These are phyloP conservation scores for Numida meleagris DNA, from an alignment of 2,113 vertebrate species.

Conservation along the genomic window DNA sequence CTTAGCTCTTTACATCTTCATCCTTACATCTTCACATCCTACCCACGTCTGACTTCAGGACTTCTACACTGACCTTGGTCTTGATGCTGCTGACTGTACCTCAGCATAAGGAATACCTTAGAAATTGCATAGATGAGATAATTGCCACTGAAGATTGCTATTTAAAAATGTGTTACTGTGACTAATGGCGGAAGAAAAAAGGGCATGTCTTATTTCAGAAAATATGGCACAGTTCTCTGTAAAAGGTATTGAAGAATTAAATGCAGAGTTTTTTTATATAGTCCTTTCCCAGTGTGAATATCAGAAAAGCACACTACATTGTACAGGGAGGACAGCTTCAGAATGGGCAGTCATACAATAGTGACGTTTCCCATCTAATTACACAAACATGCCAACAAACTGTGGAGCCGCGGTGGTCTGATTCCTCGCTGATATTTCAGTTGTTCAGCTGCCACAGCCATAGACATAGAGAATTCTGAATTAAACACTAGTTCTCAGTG, in stretches of 20 bases:
- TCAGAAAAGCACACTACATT: background rate
- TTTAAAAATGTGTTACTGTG: background rate
- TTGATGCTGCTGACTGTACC: background rate
- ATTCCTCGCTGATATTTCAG: slow-evolving; percentile 66
- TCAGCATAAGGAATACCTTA: background rate
- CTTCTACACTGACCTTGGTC: background rate
- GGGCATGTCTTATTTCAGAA: background rate
- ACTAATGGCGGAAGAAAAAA: background rate
- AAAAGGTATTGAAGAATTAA: background rate
- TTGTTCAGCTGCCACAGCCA: slow-evolving; percentile 53
- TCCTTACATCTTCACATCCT: background rate
- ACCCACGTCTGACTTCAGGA: background rate
- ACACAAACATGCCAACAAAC: slow-evolving; percentile 59
- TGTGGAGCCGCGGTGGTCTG: slow-evolving; percentile 45
- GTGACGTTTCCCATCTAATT: slow-evolving; percentile 37
- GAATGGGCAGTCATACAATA: slow-evolving; percentile 3
- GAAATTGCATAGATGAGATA: background rate
- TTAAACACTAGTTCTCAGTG: slow-evolving; percentile 62
- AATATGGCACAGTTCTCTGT: background rate
- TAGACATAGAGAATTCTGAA: slow-evolving; percentile 39
- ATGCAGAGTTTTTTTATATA: background rate
- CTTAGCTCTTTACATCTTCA: background rate
- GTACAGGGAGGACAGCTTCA: background rate
- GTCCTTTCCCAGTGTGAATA: background rate
- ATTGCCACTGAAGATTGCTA: background rate